Evolutionary conservation across 2,113 vertebrate genomes (phyloP).

Genomic region (Cranoglanis bouderius): DNA sequence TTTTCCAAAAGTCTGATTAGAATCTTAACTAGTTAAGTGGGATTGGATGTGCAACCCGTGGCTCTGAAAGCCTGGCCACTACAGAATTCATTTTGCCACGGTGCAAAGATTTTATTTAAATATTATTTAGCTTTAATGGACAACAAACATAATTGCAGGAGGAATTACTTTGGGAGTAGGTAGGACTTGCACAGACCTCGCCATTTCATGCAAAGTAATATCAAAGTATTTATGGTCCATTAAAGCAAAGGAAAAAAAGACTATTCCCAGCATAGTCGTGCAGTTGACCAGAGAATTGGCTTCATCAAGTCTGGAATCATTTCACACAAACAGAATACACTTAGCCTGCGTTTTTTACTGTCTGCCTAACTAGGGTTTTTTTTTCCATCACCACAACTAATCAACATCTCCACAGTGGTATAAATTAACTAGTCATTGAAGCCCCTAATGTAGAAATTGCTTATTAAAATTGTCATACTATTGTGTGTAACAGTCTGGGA

Average conservation of each 20-base stretch:
- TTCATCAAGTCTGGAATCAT: not conserved
- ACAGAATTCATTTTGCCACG: not conserved
- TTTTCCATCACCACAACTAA: not conserved
- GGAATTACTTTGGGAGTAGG: not conserved
- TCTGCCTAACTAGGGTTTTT: not conserved
- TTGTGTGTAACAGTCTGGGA: no score
- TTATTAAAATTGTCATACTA: not conserved
- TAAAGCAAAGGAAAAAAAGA: not conserved
- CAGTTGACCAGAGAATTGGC: not conserved
- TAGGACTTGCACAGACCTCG: not conserved
- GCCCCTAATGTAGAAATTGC: not conserved
- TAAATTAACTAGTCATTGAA: not conserved
- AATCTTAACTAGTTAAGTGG: not conserved
- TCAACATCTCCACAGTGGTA: not conserved
- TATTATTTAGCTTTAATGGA: not conserved
- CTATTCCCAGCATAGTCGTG: not conserved
- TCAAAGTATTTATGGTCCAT: not conserved
- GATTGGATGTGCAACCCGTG: not conserved
- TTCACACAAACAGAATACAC: not conserved
- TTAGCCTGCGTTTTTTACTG: not conserved
- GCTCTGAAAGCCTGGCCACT: not conserved
- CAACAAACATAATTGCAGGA: not conserved
- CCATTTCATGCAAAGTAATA: not conserved
- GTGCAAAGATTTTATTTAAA: not conserved
- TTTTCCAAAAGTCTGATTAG: not conserved